Base-by-base conservation (phyloP, 2,888 invertebrate genomes). In the Aporophyla nigra region DNA sequence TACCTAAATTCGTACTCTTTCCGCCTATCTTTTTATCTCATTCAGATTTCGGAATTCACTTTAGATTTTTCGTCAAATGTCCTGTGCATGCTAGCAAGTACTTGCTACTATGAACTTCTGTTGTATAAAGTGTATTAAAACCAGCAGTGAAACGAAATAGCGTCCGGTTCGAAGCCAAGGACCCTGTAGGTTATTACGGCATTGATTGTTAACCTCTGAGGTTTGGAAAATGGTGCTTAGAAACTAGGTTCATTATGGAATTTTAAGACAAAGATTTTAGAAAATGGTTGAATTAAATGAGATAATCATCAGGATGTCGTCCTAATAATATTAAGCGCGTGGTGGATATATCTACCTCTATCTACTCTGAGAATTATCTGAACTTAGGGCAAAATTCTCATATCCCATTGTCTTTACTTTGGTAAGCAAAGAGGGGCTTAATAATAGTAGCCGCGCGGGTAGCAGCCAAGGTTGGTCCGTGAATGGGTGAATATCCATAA, bases 181-280 rank as follows among this genome's bases (percentile, higher is more conserved):
- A 46, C 62, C 40, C 33, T 63, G 67, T 56, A 76, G 76, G 86
- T 74, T 74, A 70, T 84, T 72, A 83, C 56, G 43, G 33, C 51
- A 76, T 79, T 76, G 83, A 84, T 76, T 83, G 83, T 76, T 61
- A 67, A 72, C 67, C 56, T 16, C 27, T 67, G 24, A 46, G 70
- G 24, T 54, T 61, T 59, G 43, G 14, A 69, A 71, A 76, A 24
- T 53, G 33, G 24, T 56, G 27, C 16, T 21, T 43, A 21, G 24
- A 21, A 82, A 16, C 27, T 54, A 24, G 1, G 58, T 58, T 59
- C 5, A n/a, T 21, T n/a, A 43, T 24, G 16, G 16, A 75, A 81
- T 65, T 66, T 5, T 9, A 51, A n/a, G 76, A 53, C 19, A 21
- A 24, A 3, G 10, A 51, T 24, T 59, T 33, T 16, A 12, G 16